These are phyloP conservation scores for Macrotis lagotis DNA, from an alignment of 2,113 vertebrate genomes.

Conservation along the genomic window DNA sequence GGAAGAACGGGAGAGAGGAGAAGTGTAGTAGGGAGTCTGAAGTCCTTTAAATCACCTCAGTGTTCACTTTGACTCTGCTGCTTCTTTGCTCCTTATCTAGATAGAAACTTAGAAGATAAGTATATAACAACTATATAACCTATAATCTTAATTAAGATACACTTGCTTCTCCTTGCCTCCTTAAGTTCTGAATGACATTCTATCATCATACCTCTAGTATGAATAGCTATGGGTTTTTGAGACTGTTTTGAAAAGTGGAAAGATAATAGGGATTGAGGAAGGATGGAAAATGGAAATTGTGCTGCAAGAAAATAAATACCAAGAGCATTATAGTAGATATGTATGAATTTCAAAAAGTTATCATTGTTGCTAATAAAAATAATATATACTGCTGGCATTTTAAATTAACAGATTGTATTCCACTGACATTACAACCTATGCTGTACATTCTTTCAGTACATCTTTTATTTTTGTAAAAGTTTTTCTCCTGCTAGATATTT, in stretches of 20 bases:
- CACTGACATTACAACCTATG: slow-evolving; percentile 72
- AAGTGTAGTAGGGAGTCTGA: not conserved
- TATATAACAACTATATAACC: not conserved
- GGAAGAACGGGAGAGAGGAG: not conserved
- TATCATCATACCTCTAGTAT: not conserved
- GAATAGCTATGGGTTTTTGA: not conserved
- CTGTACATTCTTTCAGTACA: slow-evolving; percentile 63
- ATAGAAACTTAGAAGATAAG: not conserved
- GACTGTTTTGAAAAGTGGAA: slow-evolving; percentile 45
- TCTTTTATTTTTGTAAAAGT: slow-evolving; percentile 77
- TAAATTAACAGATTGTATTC: slow-evolving; percentile 65
- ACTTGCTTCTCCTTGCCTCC: not conserved
- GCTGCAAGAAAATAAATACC: slow-evolving; percentile 46
- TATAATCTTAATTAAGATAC: not conserved
- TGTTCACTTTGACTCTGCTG: not conserved
- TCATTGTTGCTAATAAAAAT: slow-evolving; percentile 53
- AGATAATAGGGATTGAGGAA: slow-evolving; percentile 17
- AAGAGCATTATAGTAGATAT: slow-evolving; percentile 53
- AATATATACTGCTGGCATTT: slow-evolving; percentile 15
- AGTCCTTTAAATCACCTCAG: not conserved
- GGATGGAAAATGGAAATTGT: slow-evolving; percentile 22
- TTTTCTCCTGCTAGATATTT: slow-evolving; percentile 53
- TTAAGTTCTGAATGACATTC: not conserved
- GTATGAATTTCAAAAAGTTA: slow-evolving; percentile 68
- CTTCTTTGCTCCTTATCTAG: not conserved